Conservation (phyloP, 2,113 vertebrate genomes). For the Clupea harengus region DNA sequence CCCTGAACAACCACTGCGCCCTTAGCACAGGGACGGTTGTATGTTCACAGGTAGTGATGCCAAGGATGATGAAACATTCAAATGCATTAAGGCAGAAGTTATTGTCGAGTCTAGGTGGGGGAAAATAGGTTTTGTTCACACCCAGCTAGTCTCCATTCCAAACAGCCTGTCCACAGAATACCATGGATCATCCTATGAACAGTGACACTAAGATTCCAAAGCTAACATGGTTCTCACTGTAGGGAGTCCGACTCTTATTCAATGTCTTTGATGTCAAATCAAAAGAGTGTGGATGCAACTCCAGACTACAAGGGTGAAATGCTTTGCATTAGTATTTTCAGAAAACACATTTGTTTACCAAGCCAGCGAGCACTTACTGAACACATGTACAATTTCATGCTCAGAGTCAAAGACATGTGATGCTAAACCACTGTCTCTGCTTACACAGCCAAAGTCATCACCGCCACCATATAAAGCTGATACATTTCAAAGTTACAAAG, state of each 20-base stretch:
- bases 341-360: not conserved
- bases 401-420: not conserved
- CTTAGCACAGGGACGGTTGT: not conserved
- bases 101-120: not conserved
- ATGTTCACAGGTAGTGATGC: not conserved
- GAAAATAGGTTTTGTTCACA: not conserved
- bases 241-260: not conserved
- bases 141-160: not conserved
- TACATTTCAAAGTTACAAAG: not conserved
- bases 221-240: not conserved
- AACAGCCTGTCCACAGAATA: not conserved
- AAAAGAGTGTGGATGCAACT: slow-evolving; percentile 1
- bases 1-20: not conserved
- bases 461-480: no score
- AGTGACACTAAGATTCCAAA: not conserved
- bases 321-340: not conserved
- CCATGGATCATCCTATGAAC: not conserved
- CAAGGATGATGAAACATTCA: not conserved
- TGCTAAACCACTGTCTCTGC: no score
- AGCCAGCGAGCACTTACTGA: not conserved
- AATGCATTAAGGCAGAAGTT: not conserved
- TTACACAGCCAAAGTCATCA: no score
- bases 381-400: not conserved
- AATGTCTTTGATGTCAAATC: slow-evolving; percentile 2
- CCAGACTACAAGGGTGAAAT: not conserved